A percentile compares a stretch with the other conserved stretches of the same genome.
Conservation (phyloP, 2,797 vertebrate species). For the Chrysocyon brachyurus region DNA sequence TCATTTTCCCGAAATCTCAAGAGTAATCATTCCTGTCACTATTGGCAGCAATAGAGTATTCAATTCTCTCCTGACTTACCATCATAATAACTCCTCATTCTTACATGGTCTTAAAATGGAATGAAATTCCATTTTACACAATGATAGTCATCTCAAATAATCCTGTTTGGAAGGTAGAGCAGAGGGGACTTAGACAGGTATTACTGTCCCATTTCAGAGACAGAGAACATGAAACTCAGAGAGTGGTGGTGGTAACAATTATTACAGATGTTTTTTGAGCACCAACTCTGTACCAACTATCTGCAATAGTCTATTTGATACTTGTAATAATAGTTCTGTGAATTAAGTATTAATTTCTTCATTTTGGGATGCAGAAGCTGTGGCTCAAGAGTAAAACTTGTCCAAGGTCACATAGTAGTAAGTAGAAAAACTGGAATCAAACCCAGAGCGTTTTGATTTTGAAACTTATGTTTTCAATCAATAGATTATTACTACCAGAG, state of each 20-base stretch:
- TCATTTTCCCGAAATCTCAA: slow-evolving; percentile 57
- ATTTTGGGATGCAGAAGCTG: not conserved
- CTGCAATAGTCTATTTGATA: not conserved
- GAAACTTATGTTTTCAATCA: not conserved
- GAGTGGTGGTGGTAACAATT: not conserved
- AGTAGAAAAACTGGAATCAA: slow-evolving; percentile 32
- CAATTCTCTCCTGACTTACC: not conserved
- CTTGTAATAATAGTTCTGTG: not conserved
- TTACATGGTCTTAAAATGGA: not conserved
- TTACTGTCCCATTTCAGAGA: slow-evolving; percentile 44
- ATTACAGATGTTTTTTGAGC: not conserved
- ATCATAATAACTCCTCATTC: not conserved
- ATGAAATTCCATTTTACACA: slow-evolving; percentile 1
- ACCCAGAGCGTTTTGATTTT: not conserved
- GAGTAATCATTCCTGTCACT: slow-evolving; percentile 1
- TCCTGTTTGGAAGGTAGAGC: slow-evolving; percentile 38
- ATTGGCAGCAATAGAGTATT: slow-evolving; percentile 1
- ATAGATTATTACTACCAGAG: not conserved
- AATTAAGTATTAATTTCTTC: not conserved
- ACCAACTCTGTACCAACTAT: slow-evolving; percentile 2
- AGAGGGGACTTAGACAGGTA: not conserved
- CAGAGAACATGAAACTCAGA: not conserved
- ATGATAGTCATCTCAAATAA: slow-evolving; percentile 1
- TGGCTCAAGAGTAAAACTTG: not conserved
- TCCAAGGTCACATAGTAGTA: not conserved